Base-by-base conservation (phyloP, 2,888 invertebrate species). In the Oithona nana region DNA sequence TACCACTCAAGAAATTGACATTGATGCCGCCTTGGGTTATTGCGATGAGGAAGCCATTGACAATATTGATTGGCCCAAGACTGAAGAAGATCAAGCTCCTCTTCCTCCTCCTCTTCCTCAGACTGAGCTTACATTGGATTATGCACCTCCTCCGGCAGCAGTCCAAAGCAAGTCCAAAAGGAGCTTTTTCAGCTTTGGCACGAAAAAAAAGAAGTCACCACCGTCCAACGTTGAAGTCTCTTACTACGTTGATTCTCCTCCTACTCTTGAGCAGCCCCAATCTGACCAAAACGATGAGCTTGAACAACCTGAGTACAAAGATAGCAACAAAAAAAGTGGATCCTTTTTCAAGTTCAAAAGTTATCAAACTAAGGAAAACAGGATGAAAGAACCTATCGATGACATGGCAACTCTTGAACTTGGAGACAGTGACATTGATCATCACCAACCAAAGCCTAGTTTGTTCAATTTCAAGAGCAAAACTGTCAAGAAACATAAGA, bases 1-100 rank as follows among this genome's bases (percentile, higher is more conserved):
- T 20, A 57, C 57, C 1, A 57, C 57, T 29, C 39, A 57, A 26
- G 57, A 57, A 20, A 57, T 57, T 31, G 57, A 57, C 28, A 31
- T 57, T n/a, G 57, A 57, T 29, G 57, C 29, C n/a, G 48, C 39
- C 4, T 20, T 57, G 20, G 57, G 57, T 1, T 57, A 30, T 31
- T 28, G 3, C 8, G 28, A 11, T 24, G 20, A 20, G n/a, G 29
- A 56, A 11, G 57, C 29, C 1, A 39, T 39, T 39, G 39, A 39
- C 6, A 39, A 39, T 16, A 39, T 39, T 39, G 39, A 39, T 6
- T 39, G 39, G 39, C 39, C 39, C 16, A 6, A 39, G 16, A 39
- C 39, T 6, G 16, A 16, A 6, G 39, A 39, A 39, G n/a, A n/a
- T n/a, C n/a, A n/a, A n/a, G n/a, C n/a, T n/a, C n/a, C n/a, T n/a